These are phyloP conservation scores for Nomada hirtipes DNA, from an alignment of 2,888 invertebrate species.

Conservation along the genomic window DNA sequence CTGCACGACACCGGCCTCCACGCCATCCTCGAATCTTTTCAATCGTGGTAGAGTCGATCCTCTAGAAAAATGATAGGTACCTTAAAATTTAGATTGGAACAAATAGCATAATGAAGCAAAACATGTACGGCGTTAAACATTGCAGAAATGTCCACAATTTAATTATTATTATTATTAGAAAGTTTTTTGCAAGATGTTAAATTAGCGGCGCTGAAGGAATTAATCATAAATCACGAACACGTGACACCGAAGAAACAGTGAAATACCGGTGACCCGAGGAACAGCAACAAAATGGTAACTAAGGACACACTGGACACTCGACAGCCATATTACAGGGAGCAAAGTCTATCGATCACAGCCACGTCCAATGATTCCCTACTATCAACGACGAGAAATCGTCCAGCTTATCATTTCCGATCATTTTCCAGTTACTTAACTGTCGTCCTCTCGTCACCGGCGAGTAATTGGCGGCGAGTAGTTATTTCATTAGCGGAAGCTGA, in stretches of 20 bases:
- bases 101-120: too few relatives aligned
- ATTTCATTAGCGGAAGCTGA: constrained; percentile 41
- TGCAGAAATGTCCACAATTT: not conserved
- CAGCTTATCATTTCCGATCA: constrained; percentile 43
- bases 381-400: constrained; percentile 13
- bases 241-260: not conserved
- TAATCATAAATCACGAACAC: not conserved
- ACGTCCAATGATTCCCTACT: not conserved
- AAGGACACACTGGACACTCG: too few relatives aligned
- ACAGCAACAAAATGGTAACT: not conserved
- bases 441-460: constrained; percentile 47
- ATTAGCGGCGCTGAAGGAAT: not conserved
- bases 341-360: constrained; percentile 14
- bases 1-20: constrained; percentile 35
- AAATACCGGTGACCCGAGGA: not conserved
- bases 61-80: too few relatives aligned
- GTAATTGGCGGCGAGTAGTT: constrained; percentile 47
- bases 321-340: not conserved
- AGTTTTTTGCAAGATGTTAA: not conserved
- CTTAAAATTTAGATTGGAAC: too few relatives aligned
- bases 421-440: constrained; percentile 27
- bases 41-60: not conserved
- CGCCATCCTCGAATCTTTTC: not conserved
- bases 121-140: too few relatives aligned
- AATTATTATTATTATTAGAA: not conserved